Conservation (phyloP, 2,888 invertebrate species). For the Lasiommata megera region DNA sequence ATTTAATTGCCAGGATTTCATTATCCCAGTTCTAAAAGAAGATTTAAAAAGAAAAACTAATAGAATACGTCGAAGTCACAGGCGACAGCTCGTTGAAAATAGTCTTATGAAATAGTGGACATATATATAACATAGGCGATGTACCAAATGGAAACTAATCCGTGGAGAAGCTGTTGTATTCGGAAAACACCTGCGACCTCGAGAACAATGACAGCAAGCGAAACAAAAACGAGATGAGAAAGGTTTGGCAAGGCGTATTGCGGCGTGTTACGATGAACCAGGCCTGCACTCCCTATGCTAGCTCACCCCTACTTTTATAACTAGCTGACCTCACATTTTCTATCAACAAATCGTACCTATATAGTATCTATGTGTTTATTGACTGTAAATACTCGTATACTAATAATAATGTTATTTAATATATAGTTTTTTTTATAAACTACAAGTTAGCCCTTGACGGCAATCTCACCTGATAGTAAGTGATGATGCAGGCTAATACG, state of each 20-base stretch:
- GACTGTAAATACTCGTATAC: too few relatives aligned
- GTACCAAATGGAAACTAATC: constrained; percentile 66
- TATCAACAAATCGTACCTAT: neutral
- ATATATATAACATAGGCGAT: constrained; percentile 4
- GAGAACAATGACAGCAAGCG: constrained; percentile 54
- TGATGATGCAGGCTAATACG: too few relatives aligned
- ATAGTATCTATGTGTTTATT: too few relatives aligned
- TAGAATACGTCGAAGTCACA: too few relatives aligned
- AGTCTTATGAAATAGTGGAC: neutral
- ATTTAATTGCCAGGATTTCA: too few relatives aligned
- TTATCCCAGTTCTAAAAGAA: too few relatives aligned
- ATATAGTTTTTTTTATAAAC: too few relatives aligned
- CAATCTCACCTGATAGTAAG: too few relatives aligned
- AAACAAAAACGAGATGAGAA: constrained; percentile 79
- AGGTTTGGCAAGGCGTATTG: constrained; percentile 74
- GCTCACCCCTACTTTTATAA: neutral
- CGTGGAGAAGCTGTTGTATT: constrained; percentile 70
- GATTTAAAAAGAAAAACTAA: too few relatives aligned
- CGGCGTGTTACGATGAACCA: constrained; percentile 63
- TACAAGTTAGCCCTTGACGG: too few relatives aligned
- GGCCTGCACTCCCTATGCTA: constrained; percentile 32
- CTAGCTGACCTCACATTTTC: neutral
- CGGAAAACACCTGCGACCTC: constrained; percentile 70
- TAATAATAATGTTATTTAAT: too few relatives aligned
- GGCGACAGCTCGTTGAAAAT: too few relatives aligned